A percentile compares a stretch with the other conserved stretches of the same genome.
phyloP scores from a whole-genome alignment of 2,113 vertebrate species.

The Catharus minimus region DNA sequence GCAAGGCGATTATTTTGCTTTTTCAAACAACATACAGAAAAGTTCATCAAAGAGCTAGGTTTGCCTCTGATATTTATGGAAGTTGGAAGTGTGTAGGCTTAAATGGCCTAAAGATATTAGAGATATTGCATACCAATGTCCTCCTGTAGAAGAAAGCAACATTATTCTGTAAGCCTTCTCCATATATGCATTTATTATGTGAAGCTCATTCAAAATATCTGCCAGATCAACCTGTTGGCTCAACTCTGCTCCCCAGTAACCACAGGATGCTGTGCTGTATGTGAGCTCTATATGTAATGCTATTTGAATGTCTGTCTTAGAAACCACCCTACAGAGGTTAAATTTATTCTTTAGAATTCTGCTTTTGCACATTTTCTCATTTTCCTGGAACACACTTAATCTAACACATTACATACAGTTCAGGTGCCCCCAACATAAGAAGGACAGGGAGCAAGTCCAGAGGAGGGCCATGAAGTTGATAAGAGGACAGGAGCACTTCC shows the following conservation, averaged over 20 bases:
- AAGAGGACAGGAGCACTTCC: background rate
- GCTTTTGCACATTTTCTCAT: background rate
- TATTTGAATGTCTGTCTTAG: background rate
- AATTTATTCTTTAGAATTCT: background rate
- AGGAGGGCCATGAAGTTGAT: background rate
- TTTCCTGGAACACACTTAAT: background rate
- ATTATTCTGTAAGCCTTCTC: background rate
- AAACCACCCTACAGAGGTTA: background rate
- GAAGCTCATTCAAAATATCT: background rate
- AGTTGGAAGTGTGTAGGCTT: background rate
- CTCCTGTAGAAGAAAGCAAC: background rate
- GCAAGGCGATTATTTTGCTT: background rate
- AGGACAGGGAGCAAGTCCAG: background rate
- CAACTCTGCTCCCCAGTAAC: background rate
- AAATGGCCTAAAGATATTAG: background rate
- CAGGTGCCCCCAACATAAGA: too few species aligned
- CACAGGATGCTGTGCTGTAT: background rate
- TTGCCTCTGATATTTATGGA: background rate
- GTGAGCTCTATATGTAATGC: background rate
- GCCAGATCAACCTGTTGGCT: background rate
- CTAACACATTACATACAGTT: background rate
- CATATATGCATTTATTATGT: background rate
- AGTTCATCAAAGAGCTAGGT: background rate
- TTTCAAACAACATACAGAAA: background rate
- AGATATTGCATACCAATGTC: background rate